Percentiles rank a stretch among this genome's conserved stretches.
Evolutionary conservation across 1,140 invertebrate genomes (phyloP).

Genomic region (Bombus waltoni): DNA sequence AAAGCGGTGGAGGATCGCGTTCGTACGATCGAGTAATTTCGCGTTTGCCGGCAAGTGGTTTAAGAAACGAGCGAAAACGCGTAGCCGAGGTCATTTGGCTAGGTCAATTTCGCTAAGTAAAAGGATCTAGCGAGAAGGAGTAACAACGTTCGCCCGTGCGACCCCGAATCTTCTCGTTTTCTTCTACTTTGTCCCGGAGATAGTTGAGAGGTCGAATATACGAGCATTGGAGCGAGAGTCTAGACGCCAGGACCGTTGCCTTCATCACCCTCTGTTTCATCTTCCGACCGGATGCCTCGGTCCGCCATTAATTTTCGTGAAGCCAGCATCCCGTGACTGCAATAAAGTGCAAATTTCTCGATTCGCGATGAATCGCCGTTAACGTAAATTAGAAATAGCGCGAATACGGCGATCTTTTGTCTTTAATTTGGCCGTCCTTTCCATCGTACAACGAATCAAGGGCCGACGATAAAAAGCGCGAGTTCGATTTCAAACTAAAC

Average conservation of each 20-base stretch:
- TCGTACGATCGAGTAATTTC: neutral
- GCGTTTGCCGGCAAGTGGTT: neutral
- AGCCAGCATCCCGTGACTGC: neutral
- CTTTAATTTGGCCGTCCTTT: neutral
- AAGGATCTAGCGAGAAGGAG: constrained; percentile 42
- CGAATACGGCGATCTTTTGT: neutral
- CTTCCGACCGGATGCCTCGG: constrained; percentile 34
- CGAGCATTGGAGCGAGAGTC: neutral
- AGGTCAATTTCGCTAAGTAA: constrained; percentile 64
- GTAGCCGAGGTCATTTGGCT: constrained; percentile 18
- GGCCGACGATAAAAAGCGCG: neutral
- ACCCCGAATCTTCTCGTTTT: constrained; percentile 21
- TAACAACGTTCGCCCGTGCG: constrained; percentile 27
- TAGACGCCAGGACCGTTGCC: neutral
- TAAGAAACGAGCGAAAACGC: neutral
- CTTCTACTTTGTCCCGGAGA: constrained; percentile 10
- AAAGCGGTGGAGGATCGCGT: neutral
- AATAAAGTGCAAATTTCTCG: constrained; percentile 42
- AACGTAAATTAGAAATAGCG: constrained; percentile 1
- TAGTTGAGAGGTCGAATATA: constrained; percentile 36
- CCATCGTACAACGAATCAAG: neutral
- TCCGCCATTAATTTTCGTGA: constrained; percentile 51
- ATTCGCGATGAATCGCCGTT: constrained; percentile 18
- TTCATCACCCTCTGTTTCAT: constrained; percentile 12
- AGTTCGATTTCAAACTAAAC: too few species aligned